Conservation (phyloP, 2,888 invertebrate genomes). For the Nemurella pictetii region DNA sequence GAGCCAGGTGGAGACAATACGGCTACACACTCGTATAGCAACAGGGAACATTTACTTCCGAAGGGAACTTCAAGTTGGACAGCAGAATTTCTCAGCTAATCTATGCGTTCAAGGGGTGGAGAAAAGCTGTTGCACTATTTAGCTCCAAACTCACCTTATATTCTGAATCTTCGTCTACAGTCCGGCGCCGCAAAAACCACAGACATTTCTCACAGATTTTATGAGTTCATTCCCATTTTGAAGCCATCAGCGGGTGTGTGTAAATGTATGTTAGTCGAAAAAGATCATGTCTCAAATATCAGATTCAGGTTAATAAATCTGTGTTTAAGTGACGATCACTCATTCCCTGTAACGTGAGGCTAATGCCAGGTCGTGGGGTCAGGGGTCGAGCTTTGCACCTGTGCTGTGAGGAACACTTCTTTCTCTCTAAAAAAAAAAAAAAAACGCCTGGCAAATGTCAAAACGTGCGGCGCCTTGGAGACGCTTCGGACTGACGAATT, state of each 20-base stretch:
- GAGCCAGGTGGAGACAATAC: too few species aligned
- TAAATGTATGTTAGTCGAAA: background rate
- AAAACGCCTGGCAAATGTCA: background rate
- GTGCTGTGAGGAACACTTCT: background rate
- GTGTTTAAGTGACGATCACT: background rate
- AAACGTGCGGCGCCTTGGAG: background rate
- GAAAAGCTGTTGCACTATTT: too few species aligned
- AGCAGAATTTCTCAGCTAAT: too few species aligned
- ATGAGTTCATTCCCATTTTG: background rate
- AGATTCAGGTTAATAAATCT: background rate
- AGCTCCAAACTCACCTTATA: too few species aligned
- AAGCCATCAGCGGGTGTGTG: background rate
- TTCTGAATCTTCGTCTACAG: too few species aligned
- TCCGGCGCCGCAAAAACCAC: too few species aligned
- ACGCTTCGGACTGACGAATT: background rate
- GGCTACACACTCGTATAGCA: too few species aligned
- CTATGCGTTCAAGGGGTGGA: too few species aligned
- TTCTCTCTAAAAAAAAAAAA: background rate
- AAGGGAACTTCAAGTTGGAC: too few species aligned
- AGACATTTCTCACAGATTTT: background rate
- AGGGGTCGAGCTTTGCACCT: background rate
- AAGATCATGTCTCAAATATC: background rate
- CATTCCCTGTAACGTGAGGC: background rate
- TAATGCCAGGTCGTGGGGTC: background rate
- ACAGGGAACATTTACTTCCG: too few species aligned